These are phyloP conservation scores for Enteromius mattozi DNA, from an alignment of 2,797 vertebrate species.

Conservation along the genomic window DNA sequence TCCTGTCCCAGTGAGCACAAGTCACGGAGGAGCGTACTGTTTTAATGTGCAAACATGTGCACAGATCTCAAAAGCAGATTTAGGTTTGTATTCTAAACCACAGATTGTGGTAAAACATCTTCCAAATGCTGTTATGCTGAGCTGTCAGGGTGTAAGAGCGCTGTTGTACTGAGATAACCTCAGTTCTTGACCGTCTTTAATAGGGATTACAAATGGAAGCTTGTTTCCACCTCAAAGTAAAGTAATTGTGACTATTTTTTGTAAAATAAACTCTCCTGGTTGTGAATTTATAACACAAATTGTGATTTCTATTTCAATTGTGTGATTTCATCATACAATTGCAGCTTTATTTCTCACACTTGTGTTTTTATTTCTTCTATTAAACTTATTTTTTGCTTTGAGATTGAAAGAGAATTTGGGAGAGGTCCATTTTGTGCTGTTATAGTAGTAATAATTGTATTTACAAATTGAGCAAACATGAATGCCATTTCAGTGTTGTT, in stretches of 20 bases:
- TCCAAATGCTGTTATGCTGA: background rate
- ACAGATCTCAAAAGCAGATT: background rate
- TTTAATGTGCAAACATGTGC: background rate
- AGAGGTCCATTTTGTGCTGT: background rate
- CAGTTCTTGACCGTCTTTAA: background rate
- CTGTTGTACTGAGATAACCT: background rate
- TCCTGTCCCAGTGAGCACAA: background rate
- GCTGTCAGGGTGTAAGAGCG: background rate
- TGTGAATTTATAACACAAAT: too few relatives aligned
- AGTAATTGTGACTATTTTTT: too few relatives aligned
- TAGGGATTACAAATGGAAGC: background rate
- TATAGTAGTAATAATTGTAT: background rate
- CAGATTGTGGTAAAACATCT: background rate
- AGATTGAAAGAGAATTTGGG: too few relatives aligned
- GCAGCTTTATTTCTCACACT: too few relatives aligned
- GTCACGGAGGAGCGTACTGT: background rate
- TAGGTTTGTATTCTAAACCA: background rate
- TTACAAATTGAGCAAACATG: background rate
- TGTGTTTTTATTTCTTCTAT: too few relatives aligned
- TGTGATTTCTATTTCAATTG: too few relatives aligned
- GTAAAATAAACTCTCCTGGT: too few relatives aligned
- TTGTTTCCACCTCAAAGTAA: background rate
- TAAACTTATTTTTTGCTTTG: too few relatives aligned
- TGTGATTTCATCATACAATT: too few relatives aligned
- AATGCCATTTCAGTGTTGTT: background rate